phyloP scores from a whole-genome alignment of 1,140 invertebrate genomes.

The Hormaphis cornu region DNA sequence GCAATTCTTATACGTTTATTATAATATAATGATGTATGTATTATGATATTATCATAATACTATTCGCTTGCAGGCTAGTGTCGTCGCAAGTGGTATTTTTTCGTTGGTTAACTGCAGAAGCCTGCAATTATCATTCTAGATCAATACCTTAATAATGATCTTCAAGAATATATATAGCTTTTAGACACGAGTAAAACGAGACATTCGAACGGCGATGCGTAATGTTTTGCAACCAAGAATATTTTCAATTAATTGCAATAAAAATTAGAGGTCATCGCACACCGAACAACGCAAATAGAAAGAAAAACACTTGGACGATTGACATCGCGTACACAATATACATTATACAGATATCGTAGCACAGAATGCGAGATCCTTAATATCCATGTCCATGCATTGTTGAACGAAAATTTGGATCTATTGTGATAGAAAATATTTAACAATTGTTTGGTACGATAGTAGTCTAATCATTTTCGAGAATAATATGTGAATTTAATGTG shows the following conservation, averaged over 20 bases:
- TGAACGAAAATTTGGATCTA: neutral
- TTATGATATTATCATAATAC: too few species aligned
- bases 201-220: neutral
- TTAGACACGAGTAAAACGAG: too few species aligned
- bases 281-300: neutral
- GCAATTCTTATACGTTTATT: too few species aligned
- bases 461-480: neutral
- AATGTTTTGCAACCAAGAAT: neutral
- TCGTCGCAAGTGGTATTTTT: too few species aligned
- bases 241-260: constrained; percentile 20
- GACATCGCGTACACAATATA: neutral
- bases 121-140: neutral
- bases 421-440: neutral
- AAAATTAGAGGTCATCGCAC: constrained; percentile 21
- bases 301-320: neutral
- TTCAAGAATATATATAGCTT: neutral
- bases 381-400: neutral
- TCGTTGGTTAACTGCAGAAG: too few species aligned
- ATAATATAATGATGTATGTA: too few species aligned
- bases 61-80: too few species aligned
- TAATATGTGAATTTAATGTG: too few species aligned
- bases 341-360: neutral
- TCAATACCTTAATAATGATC: neutral
- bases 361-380: neutral
- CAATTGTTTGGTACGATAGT: neutral